A percentile compares a stretch with the other conserved stretches of the same genome.
These are phyloP conservation scores for Petroica traversi DNA, from an alignment of 2,113 vertebrate species.

Conservation along the genomic window DNA sequence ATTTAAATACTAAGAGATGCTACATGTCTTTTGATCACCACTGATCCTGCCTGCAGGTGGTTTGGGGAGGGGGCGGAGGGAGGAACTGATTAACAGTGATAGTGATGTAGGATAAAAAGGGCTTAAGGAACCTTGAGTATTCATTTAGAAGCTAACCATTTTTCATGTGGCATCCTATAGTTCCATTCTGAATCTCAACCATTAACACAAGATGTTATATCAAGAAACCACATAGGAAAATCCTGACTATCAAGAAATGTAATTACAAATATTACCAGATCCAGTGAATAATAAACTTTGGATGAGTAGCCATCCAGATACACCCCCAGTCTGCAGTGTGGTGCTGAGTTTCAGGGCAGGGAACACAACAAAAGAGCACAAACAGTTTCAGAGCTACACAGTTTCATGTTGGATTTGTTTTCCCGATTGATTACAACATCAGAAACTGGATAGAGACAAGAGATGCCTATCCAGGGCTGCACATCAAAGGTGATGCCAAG, in stretches of 20 bases:
- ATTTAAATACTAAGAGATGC: background rate
- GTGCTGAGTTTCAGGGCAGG: background rate
- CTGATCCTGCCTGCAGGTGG: background rate
- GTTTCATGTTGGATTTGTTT: background rate
- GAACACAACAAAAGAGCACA: background rate
- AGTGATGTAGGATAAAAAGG: background rate
- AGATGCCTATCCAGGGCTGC: background rate
- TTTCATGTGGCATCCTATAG: constrained; percentile 19
- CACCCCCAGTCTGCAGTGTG: background rate
- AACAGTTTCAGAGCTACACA: background rate
- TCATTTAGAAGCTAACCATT: background rate
- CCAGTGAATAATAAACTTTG: background rate
- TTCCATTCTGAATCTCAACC: background rate
- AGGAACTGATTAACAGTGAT: constrained; percentile 8
- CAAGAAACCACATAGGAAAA: constrained; percentile 36
- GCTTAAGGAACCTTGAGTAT: background rate
- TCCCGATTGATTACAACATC: background rate
- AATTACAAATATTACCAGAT: background rate
- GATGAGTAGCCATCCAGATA: background rate
- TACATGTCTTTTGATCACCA: constrained; percentile 12
- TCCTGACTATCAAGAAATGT: background rate
- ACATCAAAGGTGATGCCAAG: background rate
- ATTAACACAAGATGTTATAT: background rate
- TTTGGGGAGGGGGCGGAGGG: background rate
- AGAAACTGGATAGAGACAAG: background rate